These are phyloP conservation scores for Armadillidium nasatum DNA, from an alignment of 1,140 invertebrate genomes.

Conservation along the genomic window DNA sequence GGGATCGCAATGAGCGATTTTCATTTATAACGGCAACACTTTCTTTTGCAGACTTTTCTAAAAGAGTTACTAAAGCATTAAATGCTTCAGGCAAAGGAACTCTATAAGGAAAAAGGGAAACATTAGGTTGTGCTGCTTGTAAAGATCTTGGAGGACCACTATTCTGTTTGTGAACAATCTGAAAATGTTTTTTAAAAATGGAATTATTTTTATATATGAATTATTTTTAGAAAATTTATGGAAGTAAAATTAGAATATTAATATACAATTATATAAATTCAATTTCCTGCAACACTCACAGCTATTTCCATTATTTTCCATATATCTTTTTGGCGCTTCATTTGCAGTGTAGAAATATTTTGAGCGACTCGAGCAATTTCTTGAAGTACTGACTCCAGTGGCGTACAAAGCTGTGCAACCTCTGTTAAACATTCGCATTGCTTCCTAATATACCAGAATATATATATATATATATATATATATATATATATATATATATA, in stretches of 20 bases:
- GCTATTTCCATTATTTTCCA: conserved; percentile 44
- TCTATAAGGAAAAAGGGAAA: not conserved
- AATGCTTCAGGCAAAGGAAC: not conserved
- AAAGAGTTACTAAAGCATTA: not conserved
- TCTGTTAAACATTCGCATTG: conserved; percentile 39
- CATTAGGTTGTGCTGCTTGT: not conserved
- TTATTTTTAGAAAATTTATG: too few species aligned
- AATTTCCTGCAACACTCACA: conserved; percentile 22
- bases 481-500: conserved; percentile 12
- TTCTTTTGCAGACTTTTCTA: conserved; percentile 2
- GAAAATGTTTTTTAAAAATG: not conserved
- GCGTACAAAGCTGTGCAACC: conserved; percentile 34
- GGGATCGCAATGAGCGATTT: not conserved
- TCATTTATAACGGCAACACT: not conserved
- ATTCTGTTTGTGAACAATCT: not conserved
- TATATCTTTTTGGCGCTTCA: conserved; percentile 41
- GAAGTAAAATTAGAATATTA: too few species aligned
- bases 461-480: not conserved
- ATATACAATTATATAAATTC: too few species aligned
- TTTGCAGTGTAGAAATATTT: conserved; percentile 40
- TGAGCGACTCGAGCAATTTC: conserved; percentile 41
- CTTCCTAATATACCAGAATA: conserved; percentile 27
- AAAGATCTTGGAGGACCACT: not conserved
- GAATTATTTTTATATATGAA: too few species aligned
- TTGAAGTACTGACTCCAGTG: conserved; percentile 36